phyloP scores from a whole-genome alignment of 2,113 vertebrate genomes.

The Oceanodroma tethys region DNA sequence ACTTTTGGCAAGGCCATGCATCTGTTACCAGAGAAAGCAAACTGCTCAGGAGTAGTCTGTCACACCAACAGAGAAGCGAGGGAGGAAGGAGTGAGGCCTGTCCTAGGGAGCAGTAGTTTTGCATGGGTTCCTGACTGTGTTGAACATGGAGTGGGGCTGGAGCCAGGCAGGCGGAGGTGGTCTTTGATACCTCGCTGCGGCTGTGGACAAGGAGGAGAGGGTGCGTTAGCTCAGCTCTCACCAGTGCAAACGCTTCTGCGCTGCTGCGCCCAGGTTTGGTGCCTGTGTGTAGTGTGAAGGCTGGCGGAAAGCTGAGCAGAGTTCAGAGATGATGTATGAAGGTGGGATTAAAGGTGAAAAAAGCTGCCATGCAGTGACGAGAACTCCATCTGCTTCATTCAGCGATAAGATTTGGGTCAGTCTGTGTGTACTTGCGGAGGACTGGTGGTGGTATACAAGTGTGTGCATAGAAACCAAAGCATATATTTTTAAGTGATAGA shows the following conservation, averaged over 20 bases:
- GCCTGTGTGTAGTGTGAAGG: background rate
- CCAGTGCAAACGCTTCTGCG: background rate
- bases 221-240: background rate
- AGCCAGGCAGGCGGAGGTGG: background rate
- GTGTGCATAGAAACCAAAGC: background rate
- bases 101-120: background rate
- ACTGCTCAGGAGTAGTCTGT: background rate
- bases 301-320: background rate
- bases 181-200: background rate
- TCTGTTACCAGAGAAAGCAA: background rate
- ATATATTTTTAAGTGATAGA: background rate
- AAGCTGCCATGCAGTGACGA: background rate
- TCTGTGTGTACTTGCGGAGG: background rate
- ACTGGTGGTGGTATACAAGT: background rate
- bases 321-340: background rate
- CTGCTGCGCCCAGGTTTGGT: background rate
- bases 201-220: background rate
- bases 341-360: background rate
- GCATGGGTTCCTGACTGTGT: background rate
- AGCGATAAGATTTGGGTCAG: background rate
- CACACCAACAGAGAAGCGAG: background rate
- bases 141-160: background rate
- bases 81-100: background rate
- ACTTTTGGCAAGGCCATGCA: fast-evolving
- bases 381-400: background rate